Base-by-base conservation (phyloP, 1,140 invertebrate genomes). In the Papilio dardanus region DNA sequence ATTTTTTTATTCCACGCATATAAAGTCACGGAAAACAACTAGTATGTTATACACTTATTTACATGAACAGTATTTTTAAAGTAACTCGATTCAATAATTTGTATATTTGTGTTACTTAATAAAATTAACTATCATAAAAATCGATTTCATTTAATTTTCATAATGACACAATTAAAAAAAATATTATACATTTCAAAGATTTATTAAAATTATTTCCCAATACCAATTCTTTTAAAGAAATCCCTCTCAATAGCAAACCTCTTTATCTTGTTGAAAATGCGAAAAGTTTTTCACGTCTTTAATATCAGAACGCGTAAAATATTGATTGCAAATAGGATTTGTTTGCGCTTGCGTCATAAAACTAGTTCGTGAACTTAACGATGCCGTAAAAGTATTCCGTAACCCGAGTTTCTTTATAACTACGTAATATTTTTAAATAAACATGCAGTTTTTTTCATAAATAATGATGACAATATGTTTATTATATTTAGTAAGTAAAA, bases 341-440 rank as follows among this genome's bases (percentile, higher is more conserved):
- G 31, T 69, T 69, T 35, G 33, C 33, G 31, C 33, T 69, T 69
- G 67, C 67, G 67, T 69, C 21, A 69, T 69, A 69, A 69, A 69
- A 69, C 35, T 69, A 37, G 67, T 69, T 24, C 67, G 33, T 35
- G 35, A 69, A 69, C 19, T 69, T 69, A 37, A 69, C 35, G 67
- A 69, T 28, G 35, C 21, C 16, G 67, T 69, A 37, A 69, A 69
- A 67, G 31, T 30, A 21, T 62, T 62, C 24, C 30, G 14, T 67
- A n/a, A 10, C 30, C 14, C 30, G 31, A 24, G 35, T 42, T 62
- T 10, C 24, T 62, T 69, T 69, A 40, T 40, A 33, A 33, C 65
- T 77, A 77, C 19, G 75, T 75, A 77, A 83, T 77, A 78, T 24
- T 82, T 24, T 74, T 76, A 82, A 77, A 74, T 81, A 80, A 76